Evolutionary conservation across 2,888 invertebrate genomes (phyloP).

Genomic region (Pollenia griseotomentosa): DNA sequence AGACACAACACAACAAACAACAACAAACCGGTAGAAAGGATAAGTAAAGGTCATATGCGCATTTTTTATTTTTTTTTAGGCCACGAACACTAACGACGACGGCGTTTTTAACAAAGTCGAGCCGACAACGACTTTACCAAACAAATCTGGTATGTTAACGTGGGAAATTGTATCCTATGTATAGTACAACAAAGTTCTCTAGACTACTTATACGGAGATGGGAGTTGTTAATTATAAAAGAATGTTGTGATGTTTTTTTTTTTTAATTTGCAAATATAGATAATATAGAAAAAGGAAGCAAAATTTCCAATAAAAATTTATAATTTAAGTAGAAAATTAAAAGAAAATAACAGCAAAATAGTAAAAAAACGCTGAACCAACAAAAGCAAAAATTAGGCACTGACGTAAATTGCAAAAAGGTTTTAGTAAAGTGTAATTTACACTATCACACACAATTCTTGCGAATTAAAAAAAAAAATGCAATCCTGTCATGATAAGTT

Average conservation of each 20-base stretch:
- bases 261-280: too few species aligned
- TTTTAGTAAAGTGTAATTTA: too few species aligned
- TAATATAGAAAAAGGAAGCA: too few species aligned
- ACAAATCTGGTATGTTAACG: conserved; percentile 14
- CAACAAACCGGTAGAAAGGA: conserved; percentile 55
- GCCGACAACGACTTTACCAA: neutral
- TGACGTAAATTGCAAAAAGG: too few species aligned
- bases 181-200: conserved; percentile 8
- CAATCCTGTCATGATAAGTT: too few species aligned
- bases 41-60: conserved; percentile 56
- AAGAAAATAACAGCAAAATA: too few species aligned
- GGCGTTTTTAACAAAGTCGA: too few species aligned
- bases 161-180: conserved; percentile 43
- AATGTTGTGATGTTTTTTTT: neutral
- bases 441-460: too few species aligned
- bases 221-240: neutral
- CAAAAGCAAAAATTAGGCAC: too few species aligned
- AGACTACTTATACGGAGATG: neutral
- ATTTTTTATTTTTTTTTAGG: neutral
- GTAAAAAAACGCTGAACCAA: too few species aligned
- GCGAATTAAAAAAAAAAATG: too few species aligned
- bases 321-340: too few species aligned
- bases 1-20: neutral
- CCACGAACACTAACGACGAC: conserved; percentile 8
- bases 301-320: neutral